Conservation (phyloP, 2,888 invertebrate species). For the Hemaris fuciformis region DNA sequence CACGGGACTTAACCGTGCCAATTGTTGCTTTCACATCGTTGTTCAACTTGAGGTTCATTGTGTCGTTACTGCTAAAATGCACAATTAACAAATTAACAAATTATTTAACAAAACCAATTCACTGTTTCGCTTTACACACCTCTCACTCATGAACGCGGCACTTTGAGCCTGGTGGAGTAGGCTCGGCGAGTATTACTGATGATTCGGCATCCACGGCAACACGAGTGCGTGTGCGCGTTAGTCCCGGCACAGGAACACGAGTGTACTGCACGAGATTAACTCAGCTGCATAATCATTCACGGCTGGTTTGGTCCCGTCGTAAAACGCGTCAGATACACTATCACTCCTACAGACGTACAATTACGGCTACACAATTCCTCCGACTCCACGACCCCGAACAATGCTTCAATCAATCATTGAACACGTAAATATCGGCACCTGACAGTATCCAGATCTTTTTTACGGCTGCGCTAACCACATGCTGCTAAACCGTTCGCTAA, state of each 20-base stretch:
- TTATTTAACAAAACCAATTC: neutral
- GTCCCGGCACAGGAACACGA: constrained; percentile 39
- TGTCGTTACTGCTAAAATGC: constrained; percentile 43
- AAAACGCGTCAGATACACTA: constrained; percentile 55
- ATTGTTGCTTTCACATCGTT: constrained; percentile 59
- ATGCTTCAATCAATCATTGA: constrained; percentile 69
- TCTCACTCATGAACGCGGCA: constrained; percentile 48
- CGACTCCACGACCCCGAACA: constrained; percentile 48
- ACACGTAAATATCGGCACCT: constrained; percentile 63
- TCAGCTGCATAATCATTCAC: constrained; percentile 63
- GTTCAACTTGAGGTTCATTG: constrained; percentile 71
- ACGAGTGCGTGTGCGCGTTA: constrained; percentile 55
- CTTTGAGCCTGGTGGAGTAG: constrained; percentile 4
- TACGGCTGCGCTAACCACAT: constrained; percentile 59
- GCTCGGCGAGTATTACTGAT: neutral
- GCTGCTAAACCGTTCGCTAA: constrained; percentile 56
- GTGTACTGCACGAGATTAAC: constrained; percentile 60
- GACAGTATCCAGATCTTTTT: constrained; percentile 67
- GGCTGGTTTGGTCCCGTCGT: constrained; percentile 57
- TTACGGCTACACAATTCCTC: constrained; percentile 15
- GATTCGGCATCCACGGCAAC: constrained; percentile 16
- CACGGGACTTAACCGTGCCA: constrained; percentile 46
- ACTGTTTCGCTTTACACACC: constrained; percentile 38
- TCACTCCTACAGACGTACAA: constrained; percentile 35
- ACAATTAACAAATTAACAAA: constrained; percentile 17